Evolutionary conservation across 1,140 invertebrate species (phyloP).

Genomic region (Leptinotarsa texana): DNA sequence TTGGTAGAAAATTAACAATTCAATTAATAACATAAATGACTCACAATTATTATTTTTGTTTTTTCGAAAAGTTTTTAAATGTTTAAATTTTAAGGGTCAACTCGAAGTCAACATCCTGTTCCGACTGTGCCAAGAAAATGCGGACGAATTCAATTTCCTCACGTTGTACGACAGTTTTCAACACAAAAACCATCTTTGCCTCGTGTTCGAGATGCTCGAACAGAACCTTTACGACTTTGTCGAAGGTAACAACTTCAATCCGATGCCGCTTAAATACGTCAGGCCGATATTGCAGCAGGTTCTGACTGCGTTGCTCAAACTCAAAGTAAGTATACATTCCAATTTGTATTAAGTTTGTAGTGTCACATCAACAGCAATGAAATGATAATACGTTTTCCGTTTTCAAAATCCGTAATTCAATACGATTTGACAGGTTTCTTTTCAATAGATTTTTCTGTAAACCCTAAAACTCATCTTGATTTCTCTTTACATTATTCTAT

Average conservation of each 20-base stretch:
- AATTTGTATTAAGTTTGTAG: too few relatives aligned
- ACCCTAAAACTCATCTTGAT: too few relatives aligned
- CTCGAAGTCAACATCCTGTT: constrained; percentile 99
- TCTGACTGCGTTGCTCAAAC: constrained; percentile 94
- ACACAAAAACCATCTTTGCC: constrained; percentile 98
- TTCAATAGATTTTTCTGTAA: too few relatives aligned
- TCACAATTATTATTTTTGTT: too few relatives aligned
- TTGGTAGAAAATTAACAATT: too few relatives aligned
- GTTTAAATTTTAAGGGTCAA: constrained; percentile 69
- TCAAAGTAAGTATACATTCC: constrained; percentile 70
- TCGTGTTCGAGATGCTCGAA: constrained; percentile 99
- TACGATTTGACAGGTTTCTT: too few relatives aligned
- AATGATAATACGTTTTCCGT: too few relatives aligned
- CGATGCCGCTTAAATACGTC: constrained; percentile 96
- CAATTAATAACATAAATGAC: too few relatives aligned
- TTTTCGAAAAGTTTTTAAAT: too few relatives aligned
- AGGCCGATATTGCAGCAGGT: constrained; percentile 98
- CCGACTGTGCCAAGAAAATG: constrained; percentile 97
- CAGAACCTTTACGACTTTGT: constrained; percentile 99
- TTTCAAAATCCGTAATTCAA: too few relatives aligned
- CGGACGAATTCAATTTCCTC: constrained; percentile 99
- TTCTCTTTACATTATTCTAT: too few relatives aligned
- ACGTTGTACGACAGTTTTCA: constrained; percentile 99
- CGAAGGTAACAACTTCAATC: constrained; percentile 99
- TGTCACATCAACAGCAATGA: too few relatives aligned